Evolutionary conservation across 2,113 vertebrate genomes (phyloP), one percentile per base, ranked within the genome.

Genomic region (Channa argus): DNA sequence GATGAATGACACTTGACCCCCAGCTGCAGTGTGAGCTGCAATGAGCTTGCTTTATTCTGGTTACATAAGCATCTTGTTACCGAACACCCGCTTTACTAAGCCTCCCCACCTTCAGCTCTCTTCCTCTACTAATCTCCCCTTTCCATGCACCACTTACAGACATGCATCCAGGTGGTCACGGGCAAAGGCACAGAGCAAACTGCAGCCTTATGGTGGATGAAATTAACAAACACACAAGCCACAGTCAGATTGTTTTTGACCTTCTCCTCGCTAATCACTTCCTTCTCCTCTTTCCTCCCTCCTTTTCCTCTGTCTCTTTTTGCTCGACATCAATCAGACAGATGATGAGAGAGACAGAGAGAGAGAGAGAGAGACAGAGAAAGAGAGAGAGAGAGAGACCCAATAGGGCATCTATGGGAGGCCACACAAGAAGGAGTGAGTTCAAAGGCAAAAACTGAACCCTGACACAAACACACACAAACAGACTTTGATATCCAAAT

Each of bases 401-500:
- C 83, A 78, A 66, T 43, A 83, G 85, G 73, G 63, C 76, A 84
- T 80, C 89, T 56, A 83, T 39, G 60, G 86, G 86, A 89, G 88
- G 86, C 89, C 90, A 92, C 88, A 92, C 90, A 92, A 84, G 86
- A 88, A 65, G 88, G 67, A 69, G 55, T 61, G 71, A 65, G 79
- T 86, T 90, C 87, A 91, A 89, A 91, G 84, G 69, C 83, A 74
- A 86, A 86, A 82, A 69, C 71, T 78, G 72, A 90, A 83, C 86
- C 67, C 82, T 76, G 79, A 91, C 75, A 85, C 85, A 81, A 85
- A 79, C 79, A 79, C 82, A 86, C 89, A 91, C 79, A 72, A 83
- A 84, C 55, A 82, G 66, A 77, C 89, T 93, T 90, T 89, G 84
- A 90, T 90, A 88, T 91, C 92, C 88, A 88, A 88, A 88, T 88